Evolutionary conservation across 2,113 vertebrate genomes (phyloP).

Genomic region (Scatophagus argus): DNA sequence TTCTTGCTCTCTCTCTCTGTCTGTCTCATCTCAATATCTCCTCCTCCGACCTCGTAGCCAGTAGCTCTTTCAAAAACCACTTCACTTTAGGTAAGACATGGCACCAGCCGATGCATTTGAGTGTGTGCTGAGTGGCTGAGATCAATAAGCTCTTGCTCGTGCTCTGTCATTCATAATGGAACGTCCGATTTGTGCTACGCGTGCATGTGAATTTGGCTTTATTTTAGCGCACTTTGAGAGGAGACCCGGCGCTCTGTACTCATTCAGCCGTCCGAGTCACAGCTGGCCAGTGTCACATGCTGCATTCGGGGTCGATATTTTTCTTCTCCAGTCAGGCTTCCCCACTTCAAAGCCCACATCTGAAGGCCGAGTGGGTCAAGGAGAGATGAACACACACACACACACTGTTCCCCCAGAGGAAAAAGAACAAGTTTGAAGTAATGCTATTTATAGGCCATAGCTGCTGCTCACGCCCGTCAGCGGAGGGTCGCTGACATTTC

Average conservation of each 20-base stretch:
- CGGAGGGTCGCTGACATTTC: conserved; percentile 57
- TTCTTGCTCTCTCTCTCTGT: conserved; percentile 37
- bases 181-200: conserved; percentile 4
- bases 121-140: conserved; percentile 64
- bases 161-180: conserved; percentile 55
- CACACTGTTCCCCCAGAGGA: conserved; percentile 45
- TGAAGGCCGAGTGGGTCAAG: conserved; percentile 65
- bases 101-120: conserved; percentile 39
- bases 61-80: conserved; percentile 90
- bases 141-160: conserved; percentile 61
- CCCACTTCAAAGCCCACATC: conserved; percentile 69
- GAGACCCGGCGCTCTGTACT: background rate
- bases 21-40: conserved; percentile 17
- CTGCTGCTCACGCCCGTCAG: conserved; percentile 36
- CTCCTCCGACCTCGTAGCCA: conserved; percentile 76
- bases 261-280: background rate
- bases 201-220: conserved; percentile 12
- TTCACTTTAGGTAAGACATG: conserved; percentile 88
- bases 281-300: conserved; percentile 22
- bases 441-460: conserved; percentile 71
- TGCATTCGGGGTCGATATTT: conserved; percentile 40
- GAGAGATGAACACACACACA: conserved; percentile 43
- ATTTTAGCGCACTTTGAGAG: background rate
- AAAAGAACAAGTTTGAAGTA: conserved; percentile 61
- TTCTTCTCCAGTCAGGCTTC: conserved; percentile 52